phyloP scores from a whole-genome alignment of 1,140 invertebrate genomes.

The Arion vulgaris region DNA sequence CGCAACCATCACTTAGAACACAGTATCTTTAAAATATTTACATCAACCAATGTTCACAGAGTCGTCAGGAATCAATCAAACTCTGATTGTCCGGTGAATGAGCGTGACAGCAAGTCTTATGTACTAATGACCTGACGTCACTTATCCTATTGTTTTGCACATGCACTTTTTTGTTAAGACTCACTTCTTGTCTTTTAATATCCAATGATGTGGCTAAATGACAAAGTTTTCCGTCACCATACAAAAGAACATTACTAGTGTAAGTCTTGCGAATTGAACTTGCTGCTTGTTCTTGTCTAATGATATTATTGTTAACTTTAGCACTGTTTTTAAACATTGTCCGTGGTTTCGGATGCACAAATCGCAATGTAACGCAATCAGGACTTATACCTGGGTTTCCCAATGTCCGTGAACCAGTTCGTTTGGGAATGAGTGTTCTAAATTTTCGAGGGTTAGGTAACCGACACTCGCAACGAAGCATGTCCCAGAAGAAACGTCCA shows the following conservation, averaged over 20 bases:
- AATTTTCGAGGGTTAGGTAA: neutral
- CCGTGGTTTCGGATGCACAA: constrained; percentile 1
- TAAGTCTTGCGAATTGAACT: neutral
- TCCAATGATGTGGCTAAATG: neutral
- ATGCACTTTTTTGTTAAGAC: neutral
- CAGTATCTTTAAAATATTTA: too few species aligned
- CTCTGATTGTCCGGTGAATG: constrained; percentile 40
- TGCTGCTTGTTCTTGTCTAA: neutral
- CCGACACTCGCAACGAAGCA: constrained; percentile 43
- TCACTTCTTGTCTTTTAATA: neutral
- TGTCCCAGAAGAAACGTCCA: constrained; percentile 45
- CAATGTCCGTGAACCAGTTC: neutral
- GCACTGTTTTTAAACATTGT: neutral
- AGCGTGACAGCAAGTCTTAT: constrained; percentile 44
- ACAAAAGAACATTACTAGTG: neutral
- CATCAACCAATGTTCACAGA: neutral
- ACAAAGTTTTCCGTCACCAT: neutral
- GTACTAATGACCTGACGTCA: constrained; percentile 40
- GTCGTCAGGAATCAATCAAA: constrained; percentile 43
- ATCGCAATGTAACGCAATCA: neutral
- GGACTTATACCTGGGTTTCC: neutral
- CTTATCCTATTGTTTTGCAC: constrained; percentile 8
- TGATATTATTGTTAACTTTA: neutral
- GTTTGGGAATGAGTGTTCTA: neutral
- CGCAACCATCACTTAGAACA: too few species aligned